These are phyloP conservation scores for Thalassophryne amazonica DNA, from an alignment of 2,797 vertebrate genomes.

Conservation along the genomic window DNA sequence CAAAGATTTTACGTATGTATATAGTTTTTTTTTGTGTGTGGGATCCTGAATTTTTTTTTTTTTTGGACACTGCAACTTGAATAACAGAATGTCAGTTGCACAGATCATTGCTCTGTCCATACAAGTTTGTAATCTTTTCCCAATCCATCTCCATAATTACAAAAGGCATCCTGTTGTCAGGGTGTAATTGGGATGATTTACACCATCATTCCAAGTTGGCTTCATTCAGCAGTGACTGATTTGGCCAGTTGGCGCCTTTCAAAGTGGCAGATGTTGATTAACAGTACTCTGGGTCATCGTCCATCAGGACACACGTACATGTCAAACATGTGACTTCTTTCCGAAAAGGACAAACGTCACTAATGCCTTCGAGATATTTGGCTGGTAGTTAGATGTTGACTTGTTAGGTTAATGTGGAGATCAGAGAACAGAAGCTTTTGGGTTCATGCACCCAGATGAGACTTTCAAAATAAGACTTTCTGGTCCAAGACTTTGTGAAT, in stretches of 20 bases:
- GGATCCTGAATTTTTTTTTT: too few relatives aligned
- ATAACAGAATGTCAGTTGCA: constrained; percentile 20
- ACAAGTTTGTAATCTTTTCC: constrained; percentile 58
- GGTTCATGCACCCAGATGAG: too few relatives aligned
- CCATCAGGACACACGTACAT: constrained; percentile 22
- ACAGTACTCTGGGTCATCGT: constrained; percentile 51
- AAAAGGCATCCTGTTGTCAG: constrained; percentile 67
- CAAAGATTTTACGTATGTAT: too few relatives aligned
- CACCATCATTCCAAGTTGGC: constrained; percentile 65
- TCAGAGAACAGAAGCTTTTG: background rate
- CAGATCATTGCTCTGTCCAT: constrained; percentile 34
- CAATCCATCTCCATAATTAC: constrained; percentile 69
- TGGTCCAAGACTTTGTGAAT: too few relatives aligned
- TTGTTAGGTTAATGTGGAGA: background rate
- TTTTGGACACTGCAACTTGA: too few relatives aligned
- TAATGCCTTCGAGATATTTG: background rate
- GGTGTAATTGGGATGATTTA: constrained; percentile 71
- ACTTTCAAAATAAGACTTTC: too few relatives aligned
- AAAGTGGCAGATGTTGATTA: constrained; percentile 68
- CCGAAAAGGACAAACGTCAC: constrained; percentile 18
- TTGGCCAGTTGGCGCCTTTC: constrained; percentile 62
- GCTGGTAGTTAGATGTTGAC: background rate
- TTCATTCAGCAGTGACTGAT: constrained; percentile 47
- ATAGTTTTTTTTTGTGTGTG: too few relatives aligned
- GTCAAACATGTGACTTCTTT: constrained; percentile 35